These are phyloP conservation scores for Acrobasis suavella DNA, from an alignment of 2,888 invertebrate species.

Conservation along the genomic window DNA sequence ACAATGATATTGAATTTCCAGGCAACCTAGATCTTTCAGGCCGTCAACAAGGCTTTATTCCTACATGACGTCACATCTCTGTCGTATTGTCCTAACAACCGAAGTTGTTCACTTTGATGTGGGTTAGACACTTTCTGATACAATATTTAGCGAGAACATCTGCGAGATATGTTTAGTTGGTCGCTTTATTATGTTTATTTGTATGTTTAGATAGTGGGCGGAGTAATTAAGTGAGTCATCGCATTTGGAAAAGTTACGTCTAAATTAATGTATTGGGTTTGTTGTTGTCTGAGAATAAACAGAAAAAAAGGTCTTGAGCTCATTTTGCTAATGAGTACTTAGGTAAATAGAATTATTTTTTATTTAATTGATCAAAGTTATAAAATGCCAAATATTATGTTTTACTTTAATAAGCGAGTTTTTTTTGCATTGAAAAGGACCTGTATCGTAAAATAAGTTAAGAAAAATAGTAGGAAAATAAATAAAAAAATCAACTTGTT, in stretches of 20 bases:
- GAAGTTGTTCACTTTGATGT: slow-evolving; percentile 53
- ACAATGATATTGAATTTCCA: slow-evolving; percentile 6
- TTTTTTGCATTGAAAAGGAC: too few species aligned
- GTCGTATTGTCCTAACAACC: slow-evolving; percentile 46
- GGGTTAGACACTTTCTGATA: slow-evolving; percentile 59
- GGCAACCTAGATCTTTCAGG: slow-evolving; percentile 6
- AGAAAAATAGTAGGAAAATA: too few species aligned
- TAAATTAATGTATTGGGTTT: slow-evolving; percentile 1
- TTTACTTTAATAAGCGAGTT: too few species aligned
- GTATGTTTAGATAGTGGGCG: neutral
- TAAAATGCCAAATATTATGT: too few species aligned
- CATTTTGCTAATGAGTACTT: too few species aligned
- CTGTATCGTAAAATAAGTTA: too few species aligned
- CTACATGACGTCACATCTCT: slow-evolving; percentile 25
- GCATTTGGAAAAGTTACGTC: slow-evolving; percentile 9
- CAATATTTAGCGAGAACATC: slow-evolving; percentile 24
- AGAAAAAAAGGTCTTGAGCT: too few species aligned
- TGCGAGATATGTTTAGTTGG: neutral
- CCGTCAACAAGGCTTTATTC: slow-evolving; percentile 9
- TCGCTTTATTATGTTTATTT: neutral
- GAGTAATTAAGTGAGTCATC: slow-evolving; percentile 1
- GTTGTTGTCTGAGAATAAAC: neutral
- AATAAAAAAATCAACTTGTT: too few species aligned
- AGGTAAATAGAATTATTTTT: too few species aligned
- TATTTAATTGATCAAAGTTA: too few species aligned